Conservation (phyloP, 2,797 vertebrate species). For the Ceryle rudis region DNA sequence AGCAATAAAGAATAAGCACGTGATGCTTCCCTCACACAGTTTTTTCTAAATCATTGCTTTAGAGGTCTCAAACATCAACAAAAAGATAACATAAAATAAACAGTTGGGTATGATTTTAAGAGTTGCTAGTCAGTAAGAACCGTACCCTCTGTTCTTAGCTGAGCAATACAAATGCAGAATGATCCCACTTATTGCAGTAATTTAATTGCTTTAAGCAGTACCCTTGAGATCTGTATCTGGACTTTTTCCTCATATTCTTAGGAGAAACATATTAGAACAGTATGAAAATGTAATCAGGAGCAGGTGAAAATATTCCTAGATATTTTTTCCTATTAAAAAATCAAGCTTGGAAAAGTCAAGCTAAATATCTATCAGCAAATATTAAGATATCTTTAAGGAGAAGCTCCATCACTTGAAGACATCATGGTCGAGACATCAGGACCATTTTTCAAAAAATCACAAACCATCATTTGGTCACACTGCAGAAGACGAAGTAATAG, state of each 20-base stretch:
- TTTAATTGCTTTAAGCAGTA: not conserved
- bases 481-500: not conserved
- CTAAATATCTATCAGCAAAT: not conserved
- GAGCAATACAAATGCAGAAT: not conserved
- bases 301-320: not conserved
- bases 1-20: slow-evolving; percentile 23
- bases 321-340: not conserved
- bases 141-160: not conserved
- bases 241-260: not conserved
- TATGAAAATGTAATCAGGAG: not conserved
- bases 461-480: not conserved
- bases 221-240: not conserved
- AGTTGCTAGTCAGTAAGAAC: not conserved
- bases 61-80: not conserved
- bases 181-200: not conserved
- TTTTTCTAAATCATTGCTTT: slow-evolving; percentile 30
- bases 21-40: not conserved
- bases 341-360: not conserved
- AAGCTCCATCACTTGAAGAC: not conserved
- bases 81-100: not conserved
- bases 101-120: not conserved
- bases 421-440: not conserved
- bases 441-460: not conserved
- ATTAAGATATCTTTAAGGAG: not conserved
- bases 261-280: not conserved